Evolutionary conservation across 2,888 invertebrate genomes (phyloP), one percentile per base, ranked within the genome.

Genomic region (Asteroscopus sphinx): DNA sequence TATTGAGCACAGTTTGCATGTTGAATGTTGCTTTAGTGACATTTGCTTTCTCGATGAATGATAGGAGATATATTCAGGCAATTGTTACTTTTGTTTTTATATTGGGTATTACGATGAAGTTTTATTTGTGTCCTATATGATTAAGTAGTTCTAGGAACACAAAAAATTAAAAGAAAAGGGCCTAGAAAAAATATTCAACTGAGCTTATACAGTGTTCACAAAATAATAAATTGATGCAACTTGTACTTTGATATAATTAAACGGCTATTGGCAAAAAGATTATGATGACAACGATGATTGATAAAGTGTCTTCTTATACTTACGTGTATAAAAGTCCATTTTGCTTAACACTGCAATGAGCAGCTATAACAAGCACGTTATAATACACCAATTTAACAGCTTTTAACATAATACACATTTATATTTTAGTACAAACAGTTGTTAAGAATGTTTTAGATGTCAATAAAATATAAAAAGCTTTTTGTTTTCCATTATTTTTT

Each of bases 391-490:
- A 84, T 85, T 88, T 91, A 92, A 91, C 90, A 86, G 91, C 92
- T 91, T 76, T 62, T 92, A 91, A 88, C 87, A 86, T 87, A 85
- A 88, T 84, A 91, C 92, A 93, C 91, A 87, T 91, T 92, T 92
- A 92, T 92, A 93, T 93, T 91, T 93, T 93, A 93, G 92, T 93
- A 93, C 92, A 93, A 93, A 92, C 89, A 90, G 88, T 91, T 93
- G 93, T 92, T 92, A 92, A 83, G 85, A 91, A 91, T 86, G 86
- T 91, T 91, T 90, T 93, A 93, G 93, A 92, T 93, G 92, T 92
- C 92, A 94, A 93, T 93, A 93, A 93, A 93, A 86, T 76, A 79
- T 81, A 80, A 86, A 87, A 89, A 82, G 81, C 76, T 52, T 53
- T 41, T 70, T 73, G 56, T 79, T 81, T 79, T 83, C 77, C 15